Base-by-base conservation (phyloP, 2,113 vertebrate species). In the Pelmatolapia mariae region DNA sequence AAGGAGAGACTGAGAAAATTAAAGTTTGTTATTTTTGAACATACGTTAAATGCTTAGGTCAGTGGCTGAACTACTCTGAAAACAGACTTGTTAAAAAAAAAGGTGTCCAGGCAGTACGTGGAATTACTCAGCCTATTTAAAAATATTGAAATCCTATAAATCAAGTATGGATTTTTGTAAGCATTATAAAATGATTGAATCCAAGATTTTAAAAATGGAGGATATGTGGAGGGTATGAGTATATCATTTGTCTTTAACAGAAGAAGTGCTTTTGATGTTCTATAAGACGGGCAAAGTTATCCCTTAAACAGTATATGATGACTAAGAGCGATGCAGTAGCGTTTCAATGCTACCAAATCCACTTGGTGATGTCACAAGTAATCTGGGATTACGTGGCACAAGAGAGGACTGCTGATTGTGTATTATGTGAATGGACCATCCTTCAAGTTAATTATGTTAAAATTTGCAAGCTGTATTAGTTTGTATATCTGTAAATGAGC, bases 341-440 rank as follows among this genome's bases (percentile, higher is more conserved):
- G 43, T 12, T 10, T 76, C 68, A 83, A 3, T 79, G 29, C 57
- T 24, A 84, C 45, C 68, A 86, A 63, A 86, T 86, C 88, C 87
- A 86, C 90, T 56, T 66, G 79, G 87, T 90, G 89, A 94, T 86
- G 87, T 92, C 90, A 93, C 24, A n/a, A 59, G 80, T 89, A 93
- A 90, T 92, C 89, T 89, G 89, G 91, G 90, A 89, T 93, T 91
- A 85, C 3, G 33, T 52, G 50, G 89, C 86, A 83, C 83, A 59
- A 80, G 40, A 81, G 71, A 85, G 50, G 56, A 83, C 19, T 57
- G 38, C 22, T 79, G 81, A 78, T 61, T 90, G 83, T 54, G 76
- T 88, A 36, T 78, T 53, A 85, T 83, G 26, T 61, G 13, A 38
- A 83, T n/a, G 40, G 29, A 61, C 52, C 83, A 63, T 90, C n/a